phyloP scores from a whole-genome alignment of 2,113 vertebrate species.

The Sorex araneus region DNA sequence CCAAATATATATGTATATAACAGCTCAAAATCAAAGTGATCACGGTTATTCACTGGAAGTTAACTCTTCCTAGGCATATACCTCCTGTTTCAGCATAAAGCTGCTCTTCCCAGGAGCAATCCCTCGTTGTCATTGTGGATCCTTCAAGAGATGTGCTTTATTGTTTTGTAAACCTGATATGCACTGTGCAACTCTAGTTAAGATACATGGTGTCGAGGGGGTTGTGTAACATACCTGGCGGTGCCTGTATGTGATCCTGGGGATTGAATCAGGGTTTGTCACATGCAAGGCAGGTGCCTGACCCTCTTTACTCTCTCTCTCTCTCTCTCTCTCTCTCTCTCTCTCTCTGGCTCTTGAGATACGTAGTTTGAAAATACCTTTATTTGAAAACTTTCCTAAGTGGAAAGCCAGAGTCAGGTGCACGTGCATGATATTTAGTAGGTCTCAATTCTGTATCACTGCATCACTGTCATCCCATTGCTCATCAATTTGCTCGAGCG shows the following conservation, averaged over 20 bases:
- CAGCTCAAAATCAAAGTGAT: not conserved
- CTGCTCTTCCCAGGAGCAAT: not conserved
- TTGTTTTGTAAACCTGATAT: not conserved
- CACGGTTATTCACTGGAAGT: not conserved
- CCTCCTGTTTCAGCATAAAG: fast-evolving
- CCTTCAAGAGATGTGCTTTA: not conserved
- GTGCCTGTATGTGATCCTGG: no score
- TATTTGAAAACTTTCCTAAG: conserved; percentile 58
- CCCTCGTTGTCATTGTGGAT: fast-evolving
- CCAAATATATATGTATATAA: no score
- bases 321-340: no score
- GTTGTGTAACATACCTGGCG: no score
- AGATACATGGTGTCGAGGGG: conserved; percentile 12
- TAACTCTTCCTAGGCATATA: not conserved
- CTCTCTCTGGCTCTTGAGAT: no score
- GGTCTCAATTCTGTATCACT: not conserved
- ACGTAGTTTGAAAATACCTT: not conserved
- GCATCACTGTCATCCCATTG: no score
- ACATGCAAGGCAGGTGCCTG: no score
- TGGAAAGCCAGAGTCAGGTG: not conserved
- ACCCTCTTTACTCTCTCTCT: no score
- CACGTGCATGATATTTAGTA: not conserved
- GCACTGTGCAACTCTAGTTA: not conserved
- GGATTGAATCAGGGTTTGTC: no score
- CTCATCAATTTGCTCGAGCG: no score